Evolutionary conservation across 2,113 vertebrate genomes (phyloP), one percentile per base, ranked within the genome.

Genomic region (Pampusana beccarii): DNA sequence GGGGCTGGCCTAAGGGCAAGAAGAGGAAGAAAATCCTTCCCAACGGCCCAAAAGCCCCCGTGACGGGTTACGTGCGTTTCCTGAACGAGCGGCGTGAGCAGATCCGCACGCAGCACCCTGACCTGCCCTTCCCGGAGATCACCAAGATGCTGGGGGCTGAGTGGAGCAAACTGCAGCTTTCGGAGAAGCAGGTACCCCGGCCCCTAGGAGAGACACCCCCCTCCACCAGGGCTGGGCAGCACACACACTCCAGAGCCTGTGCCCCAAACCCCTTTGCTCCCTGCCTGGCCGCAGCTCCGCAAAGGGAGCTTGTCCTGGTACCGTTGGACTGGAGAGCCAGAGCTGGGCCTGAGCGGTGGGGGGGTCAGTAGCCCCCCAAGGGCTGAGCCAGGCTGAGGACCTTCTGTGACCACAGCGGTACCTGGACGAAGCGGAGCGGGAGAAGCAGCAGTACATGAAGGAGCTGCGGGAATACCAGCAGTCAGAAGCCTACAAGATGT

Each of bases 21-120:
- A 99, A 99, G 97, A 98, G 99, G 83, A 99, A 99, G 98, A 99
- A 99, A 98, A 98, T 99, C 42, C 98, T 99, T 19, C 99, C 99
- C 10, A 99, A 99, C 0, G 99, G 99, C 20, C 99, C 99, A n/a
- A 99, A 99, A 91, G 99, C 99, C 11, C 99, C 99, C 0, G 99
- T 99, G 56, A 99, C 99, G 0, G 99, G 99, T 70, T 99, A 99
- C 0, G 99, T 99, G 36, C 98, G 99, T 38, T 99, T 99, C 84
- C 98, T 99, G 84, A 99, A 99, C 0, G 99, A 99, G 95, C 98
- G 99, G 4, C 98, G 99, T 0, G 99, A 99, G 97, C 98, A 99
- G 81, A 99, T 99, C 93, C 98, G 99, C 46, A 99, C 98, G 1
- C 98, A 98, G 83, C 98, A 99, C 61, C 99, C 99, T 0, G 99